phyloP scores from a whole-genome alignment of 2,113 vertebrate genomes.

The Rynchops niger region DNA sequence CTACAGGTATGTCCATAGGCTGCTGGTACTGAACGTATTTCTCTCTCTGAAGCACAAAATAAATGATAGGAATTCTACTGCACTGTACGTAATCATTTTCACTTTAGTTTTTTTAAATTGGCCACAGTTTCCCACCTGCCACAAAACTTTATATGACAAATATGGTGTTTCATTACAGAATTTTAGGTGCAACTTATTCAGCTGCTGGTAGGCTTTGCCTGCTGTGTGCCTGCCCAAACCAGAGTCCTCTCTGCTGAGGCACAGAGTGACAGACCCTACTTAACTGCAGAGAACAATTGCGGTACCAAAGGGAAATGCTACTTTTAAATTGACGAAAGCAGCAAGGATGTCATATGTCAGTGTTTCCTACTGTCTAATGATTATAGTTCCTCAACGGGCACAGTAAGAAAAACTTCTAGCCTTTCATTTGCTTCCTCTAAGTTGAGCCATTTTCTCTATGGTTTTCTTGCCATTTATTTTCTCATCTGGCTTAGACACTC shows the following conservation, averaged over 20 bases:
- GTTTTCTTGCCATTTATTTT: background rate
- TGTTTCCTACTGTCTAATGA: background rate
- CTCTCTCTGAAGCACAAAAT: background rate
- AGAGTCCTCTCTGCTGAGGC: background rate
- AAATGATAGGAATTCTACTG: background rate
- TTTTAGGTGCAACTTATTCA: background rate
- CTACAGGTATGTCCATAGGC: background rate
- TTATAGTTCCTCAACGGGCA: slow-evolving; percentile 7
- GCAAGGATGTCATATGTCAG: background rate
- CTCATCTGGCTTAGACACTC: background rate
- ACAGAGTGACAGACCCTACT: background rate
- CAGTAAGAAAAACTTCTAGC: background rate
- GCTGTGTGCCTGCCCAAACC: background rate
- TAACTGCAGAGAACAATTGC: background rate
- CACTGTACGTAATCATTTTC: background rate
- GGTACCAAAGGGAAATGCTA: background rate
- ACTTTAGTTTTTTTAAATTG: background rate
- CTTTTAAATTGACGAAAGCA: slow-evolving; percentile 12
- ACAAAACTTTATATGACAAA: background rate
- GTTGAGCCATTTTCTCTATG: background rate
- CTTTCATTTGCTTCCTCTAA: slow-evolving; percentile 13
- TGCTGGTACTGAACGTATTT: background rate
- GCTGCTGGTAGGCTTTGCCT: background rate
- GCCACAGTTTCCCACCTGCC: background rate
- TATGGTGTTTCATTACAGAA: background rate